Evolutionary conservation across 2,888 invertebrate genomes (phyloP).

Genomic region (Lycia hirtaria): DNA sequence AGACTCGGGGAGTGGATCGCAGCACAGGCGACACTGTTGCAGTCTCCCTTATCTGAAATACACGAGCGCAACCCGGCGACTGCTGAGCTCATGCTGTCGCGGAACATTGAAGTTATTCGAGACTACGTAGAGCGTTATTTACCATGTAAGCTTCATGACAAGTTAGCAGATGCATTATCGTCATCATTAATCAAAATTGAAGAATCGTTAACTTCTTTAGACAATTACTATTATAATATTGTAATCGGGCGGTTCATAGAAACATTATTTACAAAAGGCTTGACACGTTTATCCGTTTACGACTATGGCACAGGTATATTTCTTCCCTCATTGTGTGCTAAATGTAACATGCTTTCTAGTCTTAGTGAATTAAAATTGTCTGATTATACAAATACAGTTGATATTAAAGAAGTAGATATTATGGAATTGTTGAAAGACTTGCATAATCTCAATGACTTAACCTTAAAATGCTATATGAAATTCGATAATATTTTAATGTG

Average conservation of each 20-base stretch:
- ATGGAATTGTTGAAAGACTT: neutral
- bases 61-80: neutral
- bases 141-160: neutral
- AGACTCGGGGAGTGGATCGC: neutral
- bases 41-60: no score
- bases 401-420: neutral
- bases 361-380: neutral
- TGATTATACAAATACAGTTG: no score
- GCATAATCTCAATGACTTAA: neutral
- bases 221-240: no score
- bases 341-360: neutral
- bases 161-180: neutral
- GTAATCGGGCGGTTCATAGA: no score
- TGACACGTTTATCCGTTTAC: no score
- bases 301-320: no score
- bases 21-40: neutral
- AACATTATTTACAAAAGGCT: no score
- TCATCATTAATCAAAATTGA: neutral
- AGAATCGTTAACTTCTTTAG: neutral
- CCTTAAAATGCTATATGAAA: neutral
- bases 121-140: neutral
- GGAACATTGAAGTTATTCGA: neutral
- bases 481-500: neutral
- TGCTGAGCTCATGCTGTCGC: neutral
- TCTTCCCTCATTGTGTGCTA: no score